Evolutionary conservation across 1,140 invertebrate genomes (phyloP), one percentile per base, ranked within the genome.

Genomic region (Plectus sambesii): DNA sequence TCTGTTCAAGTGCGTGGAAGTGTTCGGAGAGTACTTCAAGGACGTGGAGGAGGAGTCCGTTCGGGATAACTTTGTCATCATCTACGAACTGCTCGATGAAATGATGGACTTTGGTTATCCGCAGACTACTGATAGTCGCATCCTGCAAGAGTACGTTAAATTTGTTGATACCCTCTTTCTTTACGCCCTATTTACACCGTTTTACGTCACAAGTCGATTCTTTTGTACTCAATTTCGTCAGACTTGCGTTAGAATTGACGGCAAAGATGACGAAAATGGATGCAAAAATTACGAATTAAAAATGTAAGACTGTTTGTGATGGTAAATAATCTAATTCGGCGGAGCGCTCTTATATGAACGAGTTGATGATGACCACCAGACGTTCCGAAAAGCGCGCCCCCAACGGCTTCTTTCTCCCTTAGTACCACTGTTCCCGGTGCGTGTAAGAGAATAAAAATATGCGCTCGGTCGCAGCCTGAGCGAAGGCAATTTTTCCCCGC

Each of bases 11-110:
- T 82, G 94, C 54, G 88, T 93, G 6, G 84, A 93, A 65, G 66
- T 97, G 2, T 96, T 99, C 80, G 81, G 83, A 33, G 90, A 97
- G 66, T 99, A 98, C 69, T 98, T 98, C 65, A 98, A 98, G 75
- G 94, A 98, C 72, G 71, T 98, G 4, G 93, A 99, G 74, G 94
- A 99, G 69, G 94, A 99, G 69, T 94, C 88, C 69, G 97, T 99
- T 66, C 74, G 92, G 33, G 94, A 99, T 70, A 99, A 99, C 73
- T 99, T 99, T 77, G 94, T 99, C 0, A 85, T 99, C 9, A 93
- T 98, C 55, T 99, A 99, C 68, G 94, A 99, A 72, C 72, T 99
- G 3, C 70, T 99, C 9, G 94, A 99, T 73, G 94, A 99, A 70
- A 73, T 99, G 15, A 78, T 98, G 61, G 94, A 99, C 72, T 98